These are phyloP conservation scores for Magallana angulata DNA, from an alignment of 1,140 invertebrate species.

Conservation along the genomic window DNA sequence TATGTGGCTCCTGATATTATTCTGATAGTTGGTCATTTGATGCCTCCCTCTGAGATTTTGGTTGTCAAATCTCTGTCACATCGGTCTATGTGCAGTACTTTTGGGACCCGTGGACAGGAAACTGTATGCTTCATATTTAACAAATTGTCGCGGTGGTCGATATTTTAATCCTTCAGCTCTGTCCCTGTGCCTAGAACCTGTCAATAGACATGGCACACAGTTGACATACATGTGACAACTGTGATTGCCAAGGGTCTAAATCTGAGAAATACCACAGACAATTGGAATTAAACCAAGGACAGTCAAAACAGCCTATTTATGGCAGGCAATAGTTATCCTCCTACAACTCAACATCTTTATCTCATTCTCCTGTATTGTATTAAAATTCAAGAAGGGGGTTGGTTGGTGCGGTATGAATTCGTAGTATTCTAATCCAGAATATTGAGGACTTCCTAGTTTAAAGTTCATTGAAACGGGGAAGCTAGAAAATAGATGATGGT, in stretches of 20 bases:
- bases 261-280: slow-evolving; percentile 9
- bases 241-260: background rate
- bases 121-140: slow-evolving; percentile 13
- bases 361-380: too few relatives aligned
- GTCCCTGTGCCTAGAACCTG: background rate
- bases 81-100: background rate
- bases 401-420: too few relatives aligned
- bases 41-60: background rate
- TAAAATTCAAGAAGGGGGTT: too few relatives aligned
- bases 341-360: too few relatives aligned
- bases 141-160: slow-evolving; percentile 26
- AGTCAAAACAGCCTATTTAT: background rate
- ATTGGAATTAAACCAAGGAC: slow-evolving; percentile 23
- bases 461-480: too few relatives aligned
- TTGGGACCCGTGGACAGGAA: background rate
- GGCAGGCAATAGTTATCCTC: background rate
- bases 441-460: too few relatives aligned
- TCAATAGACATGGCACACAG: slow-evolving; percentile 4
- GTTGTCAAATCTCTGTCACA: slow-evolving; percentile 24
- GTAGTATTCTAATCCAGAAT: too few relatives aligned
- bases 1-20: too few relatives aligned
- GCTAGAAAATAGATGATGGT: too few relatives aligned
- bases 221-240: slow-evolving; percentile 31
- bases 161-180: slow-evolving; percentile 8
- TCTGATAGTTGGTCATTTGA: background rate